phyloP scores from a whole-genome alignment of 2,113 vertebrate genomes.

The Butorides virescens region DNA sequence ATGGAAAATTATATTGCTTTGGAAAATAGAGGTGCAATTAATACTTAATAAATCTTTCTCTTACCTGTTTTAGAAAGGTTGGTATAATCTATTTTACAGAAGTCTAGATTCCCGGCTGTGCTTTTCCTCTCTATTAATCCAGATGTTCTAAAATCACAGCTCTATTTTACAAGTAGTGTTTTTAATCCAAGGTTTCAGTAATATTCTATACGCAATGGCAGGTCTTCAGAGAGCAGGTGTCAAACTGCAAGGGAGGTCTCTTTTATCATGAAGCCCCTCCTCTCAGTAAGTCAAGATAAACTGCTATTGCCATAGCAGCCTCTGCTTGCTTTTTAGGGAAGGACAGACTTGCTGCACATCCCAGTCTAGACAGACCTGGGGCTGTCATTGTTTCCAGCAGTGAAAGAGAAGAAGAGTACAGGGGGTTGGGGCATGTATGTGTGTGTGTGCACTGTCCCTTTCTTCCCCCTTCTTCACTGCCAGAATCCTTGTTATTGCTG shows the following conservation, averaged over 20 bases:
- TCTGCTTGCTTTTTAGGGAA: not conserved
- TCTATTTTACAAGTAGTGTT: not conserved
- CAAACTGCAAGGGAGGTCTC: not conserved
- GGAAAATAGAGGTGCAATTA: not conserved
- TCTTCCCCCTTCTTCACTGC: not conserved
- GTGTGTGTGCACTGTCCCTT: not conserved
- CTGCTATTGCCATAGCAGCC: not conserved
- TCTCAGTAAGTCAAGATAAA: not conserved
- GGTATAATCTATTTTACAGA: not conserved
- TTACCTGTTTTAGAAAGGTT: slow-evolving; percentile 59
- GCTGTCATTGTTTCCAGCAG: not conserved
- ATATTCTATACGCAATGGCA: not conserved
- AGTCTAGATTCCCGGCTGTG: not conserved
- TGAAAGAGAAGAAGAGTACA: not conserved
- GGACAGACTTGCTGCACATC: not conserved
- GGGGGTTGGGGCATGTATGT: not conserved
- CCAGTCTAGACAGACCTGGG: not conserved
- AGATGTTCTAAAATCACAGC: not conserved
- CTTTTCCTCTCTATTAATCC: slow-evolving; percentile 25
- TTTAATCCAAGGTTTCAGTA: not conserved
- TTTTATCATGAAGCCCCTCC: slow-evolving; percentile 40
- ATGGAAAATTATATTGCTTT: not conserved
- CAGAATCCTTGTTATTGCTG: not conserved
- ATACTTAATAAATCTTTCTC: not conserved
- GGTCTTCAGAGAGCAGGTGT: not conserved